A percentile compares a stretch with the other conserved stretches of the same genome.
Evolutionary conservation across 1,140 invertebrate genomes (phyloP).

Genomic region (Heliothis subflexa): DNA sequence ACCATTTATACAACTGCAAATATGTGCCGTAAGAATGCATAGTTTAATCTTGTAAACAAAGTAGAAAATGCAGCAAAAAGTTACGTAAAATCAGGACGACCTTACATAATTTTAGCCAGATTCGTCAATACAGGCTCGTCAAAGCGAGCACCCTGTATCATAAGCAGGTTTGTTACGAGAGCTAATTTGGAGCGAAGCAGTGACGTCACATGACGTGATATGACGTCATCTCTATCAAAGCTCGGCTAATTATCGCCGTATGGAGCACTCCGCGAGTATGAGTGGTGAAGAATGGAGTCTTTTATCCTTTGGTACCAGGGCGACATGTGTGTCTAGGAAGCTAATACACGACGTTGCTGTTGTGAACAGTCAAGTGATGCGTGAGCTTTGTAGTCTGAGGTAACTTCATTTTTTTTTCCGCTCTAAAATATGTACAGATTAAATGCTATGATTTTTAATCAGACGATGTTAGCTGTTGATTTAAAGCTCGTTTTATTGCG

Average conservation of each 20-base stretch:
- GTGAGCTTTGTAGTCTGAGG: background rate
- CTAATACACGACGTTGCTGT: background rate
- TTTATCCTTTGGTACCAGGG: constrained; percentile 36
- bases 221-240: constrained; percentile 44
- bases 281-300: constrained; percentile 41
- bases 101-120: constrained; percentile 6
- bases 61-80: background rate
- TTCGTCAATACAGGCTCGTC: background rate
- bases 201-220: constrained; percentile 12
- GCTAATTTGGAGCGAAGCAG: constrained; percentile 29
- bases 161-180: constrained; percentile 34
- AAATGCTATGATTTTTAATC: too few species aligned
- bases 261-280: constrained; percentile 36
- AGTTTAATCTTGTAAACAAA: background rate
- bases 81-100: background rate
- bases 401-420: background rate
- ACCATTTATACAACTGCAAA: background rate
- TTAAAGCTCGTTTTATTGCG: too few species aligned
- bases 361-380: background rate
- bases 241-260: constrained; percentile 42
- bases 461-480: too few species aligned
- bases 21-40: background rate
- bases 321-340: constrained; percentile 22
- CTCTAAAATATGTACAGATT: too few species aligned
- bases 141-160: constrained; percentile 16